phyloP scores from a whole-genome alignment of 2,888 invertebrate genomes.

The Lithophane ornitopus region DNA sequence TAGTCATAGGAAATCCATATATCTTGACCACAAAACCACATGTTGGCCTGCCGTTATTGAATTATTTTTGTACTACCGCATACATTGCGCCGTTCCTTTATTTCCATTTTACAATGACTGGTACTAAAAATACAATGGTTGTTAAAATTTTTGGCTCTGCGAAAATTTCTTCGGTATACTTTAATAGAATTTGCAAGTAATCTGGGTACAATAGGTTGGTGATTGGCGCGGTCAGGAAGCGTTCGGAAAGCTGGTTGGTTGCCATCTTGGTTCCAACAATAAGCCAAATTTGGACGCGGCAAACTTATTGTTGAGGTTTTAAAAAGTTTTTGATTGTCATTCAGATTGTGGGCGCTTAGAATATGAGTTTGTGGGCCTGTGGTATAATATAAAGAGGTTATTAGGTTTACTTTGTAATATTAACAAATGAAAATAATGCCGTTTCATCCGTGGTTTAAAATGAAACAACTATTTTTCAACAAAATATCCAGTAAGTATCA shows the following conservation, averaged over 20 bases:
- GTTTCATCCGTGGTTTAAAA: constrained; percentile 6
- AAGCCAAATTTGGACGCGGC: constrained; percentile 73
- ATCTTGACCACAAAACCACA: constrained; percentile 80
- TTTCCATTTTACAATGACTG: constrained; percentile 6
- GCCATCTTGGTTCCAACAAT: constrained; percentile 74
- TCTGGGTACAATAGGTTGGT: constrained; percentile 80
- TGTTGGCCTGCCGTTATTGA: constrained; percentile 59
- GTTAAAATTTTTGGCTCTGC: constrained; percentile 51
- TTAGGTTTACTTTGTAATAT: constrained; percentile 26
- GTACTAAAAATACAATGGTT: constrained; percentile 63
- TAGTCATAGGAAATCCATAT: constrained; percentile 82
- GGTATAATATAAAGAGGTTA: constrained; percentile 18
- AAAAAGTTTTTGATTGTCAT: constrained; percentile 73
- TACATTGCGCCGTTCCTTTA: constrained; percentile 49
- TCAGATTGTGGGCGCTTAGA: constrained; percentile 55
- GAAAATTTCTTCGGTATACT: constrained; percentile 52
- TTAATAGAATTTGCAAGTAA: constrained; percentile 87
- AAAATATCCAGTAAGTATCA: background rate
- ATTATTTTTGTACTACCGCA: constrained; percentile 54
- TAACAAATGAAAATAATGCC: constrained; percentile 3
- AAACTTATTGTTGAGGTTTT: constrained; percentile 66
- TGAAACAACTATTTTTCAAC: background rate
- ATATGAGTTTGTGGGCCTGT: constrained; percentile 39
- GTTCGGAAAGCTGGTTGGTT: constrained; percentile 66
- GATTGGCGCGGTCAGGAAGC: constrained; percentile 78